These are phyloP conservation scores for Pocillopora damicornis DNA, from an alignment of 64 coral and sea anemone species.

Conservation along the genomic window DNA sequence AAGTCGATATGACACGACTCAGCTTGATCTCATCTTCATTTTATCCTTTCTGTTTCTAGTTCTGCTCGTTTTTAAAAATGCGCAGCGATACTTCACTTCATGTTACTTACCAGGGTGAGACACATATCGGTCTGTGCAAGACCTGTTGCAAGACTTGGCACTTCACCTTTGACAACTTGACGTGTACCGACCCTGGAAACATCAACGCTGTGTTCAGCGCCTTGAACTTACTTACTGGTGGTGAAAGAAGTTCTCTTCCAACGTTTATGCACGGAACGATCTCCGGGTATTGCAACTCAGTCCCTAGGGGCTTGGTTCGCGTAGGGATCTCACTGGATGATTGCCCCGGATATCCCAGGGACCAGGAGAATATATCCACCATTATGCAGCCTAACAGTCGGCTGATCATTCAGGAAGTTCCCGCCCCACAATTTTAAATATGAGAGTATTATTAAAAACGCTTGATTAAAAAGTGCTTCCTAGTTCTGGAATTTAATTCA, in stretches of 20 bases:
- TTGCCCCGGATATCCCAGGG: conserved; percentile 43
- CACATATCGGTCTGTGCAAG: conserved; percentile 66
- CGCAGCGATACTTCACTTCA: conserved; percentile 38
- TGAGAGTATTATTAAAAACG: background rate
- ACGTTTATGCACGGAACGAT: conserved; percentile 66
- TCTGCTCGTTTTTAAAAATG: conserved; percentile 43
- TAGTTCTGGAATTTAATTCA: no score
- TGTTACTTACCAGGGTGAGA: conserved; percentile 73
- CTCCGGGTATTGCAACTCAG: conserved; percentile 70
- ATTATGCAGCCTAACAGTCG: conserved; percentile 53
- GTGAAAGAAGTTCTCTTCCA: conserved; percentile 58
- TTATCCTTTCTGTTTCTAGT: conserved; percentile 24
- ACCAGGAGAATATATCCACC: background rate
- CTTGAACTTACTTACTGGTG: conserved; percentile 46
- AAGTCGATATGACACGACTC: background rate
- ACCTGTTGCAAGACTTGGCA: conserved; percentile 77
- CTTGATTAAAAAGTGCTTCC: background rate
- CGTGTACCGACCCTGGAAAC: conserved; percentile 59
- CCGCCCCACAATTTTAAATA: conserved; percentile 9
- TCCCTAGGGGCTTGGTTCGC: conserved; percentile 56
- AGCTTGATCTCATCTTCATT: background rate
- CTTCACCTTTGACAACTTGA: conserved; percentile 73
- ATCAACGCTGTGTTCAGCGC: conserved; percentile 63
- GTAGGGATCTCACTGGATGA: conserved; percentile 47
- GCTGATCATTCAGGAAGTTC: conserved; percentile 75